Evolutionary conservation across 2,113 vertebrate genomes (phyloP).

Genomic region (Eclectus roratus): DNA sequence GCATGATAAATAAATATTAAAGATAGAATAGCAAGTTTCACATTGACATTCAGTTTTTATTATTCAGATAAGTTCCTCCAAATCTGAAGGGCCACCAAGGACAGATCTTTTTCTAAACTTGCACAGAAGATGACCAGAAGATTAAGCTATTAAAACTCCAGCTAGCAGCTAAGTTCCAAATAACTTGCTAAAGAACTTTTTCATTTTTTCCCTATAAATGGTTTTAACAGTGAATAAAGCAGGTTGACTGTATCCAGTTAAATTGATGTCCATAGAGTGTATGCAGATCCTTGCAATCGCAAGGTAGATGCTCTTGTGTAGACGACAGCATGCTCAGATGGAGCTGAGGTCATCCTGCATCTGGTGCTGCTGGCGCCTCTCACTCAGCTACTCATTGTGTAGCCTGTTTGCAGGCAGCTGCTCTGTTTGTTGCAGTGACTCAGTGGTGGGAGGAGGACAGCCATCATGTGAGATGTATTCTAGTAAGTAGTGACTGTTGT

Average conservation of each 20-base stretch:
- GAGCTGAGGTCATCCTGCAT: conserved; percentile 20
- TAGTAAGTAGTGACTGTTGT: conserved; percentile 35
- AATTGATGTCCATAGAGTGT: not conserved
- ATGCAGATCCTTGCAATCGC: not conserved
- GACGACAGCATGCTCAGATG: not conserved
- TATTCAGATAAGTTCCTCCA: not conserved
- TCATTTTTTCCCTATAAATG: not conserved
- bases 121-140: not conserved
- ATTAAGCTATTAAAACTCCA: not conserved
- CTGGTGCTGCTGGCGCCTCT: not conserved
- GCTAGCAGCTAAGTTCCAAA: not conserved
- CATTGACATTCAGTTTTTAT: not conserved
- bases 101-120: not conserved
- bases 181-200: not conserved
- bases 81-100: not conserved
- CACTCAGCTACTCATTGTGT: not conserved
- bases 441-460: conserved; percentile 40
- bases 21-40: not conserved
- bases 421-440: conserved; percentile 2
- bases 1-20: not conserved
- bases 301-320: not conserved
- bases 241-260: not conserved
- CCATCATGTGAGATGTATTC: conserved; percentile 47
- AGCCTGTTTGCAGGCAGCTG: conserved; percentile 34
- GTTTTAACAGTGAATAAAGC: not conserved